phyloP scores from a whole-genome alignment of 2,888 invertebrate species.

The Itoplectis maculator region DNA sequence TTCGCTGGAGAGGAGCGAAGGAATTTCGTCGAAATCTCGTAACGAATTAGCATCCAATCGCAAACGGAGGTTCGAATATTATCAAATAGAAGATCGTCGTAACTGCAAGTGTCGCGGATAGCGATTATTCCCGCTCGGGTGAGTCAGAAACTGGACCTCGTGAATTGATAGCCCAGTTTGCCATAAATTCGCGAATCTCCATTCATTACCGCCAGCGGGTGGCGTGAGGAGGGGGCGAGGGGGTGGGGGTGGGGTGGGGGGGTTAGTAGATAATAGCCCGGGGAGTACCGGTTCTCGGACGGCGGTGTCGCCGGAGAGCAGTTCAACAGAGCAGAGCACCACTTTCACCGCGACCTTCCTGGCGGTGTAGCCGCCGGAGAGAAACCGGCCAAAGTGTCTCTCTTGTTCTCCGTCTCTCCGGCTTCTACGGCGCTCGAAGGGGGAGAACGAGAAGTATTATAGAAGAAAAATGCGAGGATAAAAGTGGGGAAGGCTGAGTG shows the following conservation, averaged over 20 bases:
- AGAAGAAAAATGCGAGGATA: conserved; percentile 17
- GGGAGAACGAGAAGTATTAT: conserved; percentile 37
- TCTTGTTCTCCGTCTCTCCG: conserved; percentile 4
- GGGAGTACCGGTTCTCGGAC: conserved; percentile 41
- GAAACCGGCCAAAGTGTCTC: conserved; percentile 34
- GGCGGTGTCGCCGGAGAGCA: neutral
- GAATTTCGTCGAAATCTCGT: neutral
- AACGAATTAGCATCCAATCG: neutral
- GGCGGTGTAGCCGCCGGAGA: conserved; percentile 34
- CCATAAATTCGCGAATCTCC: conserved; percentile 51
- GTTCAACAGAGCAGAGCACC: conserved; percentile 40
- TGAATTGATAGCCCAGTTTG: conserved; percentile 34
- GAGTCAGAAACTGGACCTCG: conserved; percentile 46
- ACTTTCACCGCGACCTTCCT: conserved; percentile 68
- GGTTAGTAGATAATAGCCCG: conserved; percentile 32
- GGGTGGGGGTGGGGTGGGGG: conserved; percentile 3
- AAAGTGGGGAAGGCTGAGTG: conserved; percentile 33
- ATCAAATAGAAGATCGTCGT: conserved; percentile 4
- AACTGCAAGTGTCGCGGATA: neutral
- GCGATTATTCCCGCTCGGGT: conserved; percentile 20
- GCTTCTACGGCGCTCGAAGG: neutral
- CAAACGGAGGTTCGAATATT: neutral
- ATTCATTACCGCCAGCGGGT: conserved; percentile 45
- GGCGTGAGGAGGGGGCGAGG: neutral
- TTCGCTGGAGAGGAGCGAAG: no score